A percentile compares a stretch with the other conserved stretches of the same genome.
These are phyloP conservation scores for Myotis yumanensis DNA, from an alignment of 2,113 vertebrate species.

Conservation along the genomic window DNA sequence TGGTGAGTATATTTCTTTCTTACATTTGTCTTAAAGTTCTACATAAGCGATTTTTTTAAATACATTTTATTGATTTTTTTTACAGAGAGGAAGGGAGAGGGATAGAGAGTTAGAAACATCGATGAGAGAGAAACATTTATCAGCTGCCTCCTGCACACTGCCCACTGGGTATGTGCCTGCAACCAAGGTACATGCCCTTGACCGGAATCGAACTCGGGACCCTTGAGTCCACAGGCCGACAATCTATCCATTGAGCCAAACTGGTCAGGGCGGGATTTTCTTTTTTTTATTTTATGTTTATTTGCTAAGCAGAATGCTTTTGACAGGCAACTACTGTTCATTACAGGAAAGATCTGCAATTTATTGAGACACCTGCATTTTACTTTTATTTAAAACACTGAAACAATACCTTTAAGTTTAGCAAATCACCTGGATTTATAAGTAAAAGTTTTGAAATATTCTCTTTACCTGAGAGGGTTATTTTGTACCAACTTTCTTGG, in stretches of 20 bases:
- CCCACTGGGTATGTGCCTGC: too few species aligned
- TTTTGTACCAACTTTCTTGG: background rate
- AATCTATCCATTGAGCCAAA: too few species aligned
- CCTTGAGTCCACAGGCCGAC: too few species aligned
- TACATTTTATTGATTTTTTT: too few species aligned
- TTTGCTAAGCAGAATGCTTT: background rate
- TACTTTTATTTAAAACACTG: background rate
- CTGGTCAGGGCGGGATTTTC: too few species aligned
- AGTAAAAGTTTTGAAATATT: background rate
- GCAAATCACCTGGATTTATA: background rate
- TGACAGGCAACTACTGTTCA: background rate
- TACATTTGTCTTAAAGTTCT: background rate
- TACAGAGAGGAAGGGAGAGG: too few species aligned
- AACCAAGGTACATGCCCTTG: too few species aligned
- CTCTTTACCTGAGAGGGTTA: background rate
- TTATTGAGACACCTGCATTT: slow-evolving; percentile 4
- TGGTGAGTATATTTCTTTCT: background rate
- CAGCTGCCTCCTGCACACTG: too few species aligned
- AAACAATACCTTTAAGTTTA: background rate
- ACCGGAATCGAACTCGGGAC: too few species aligned
- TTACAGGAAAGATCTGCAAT: background rate
- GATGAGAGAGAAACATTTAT: too few species aligned
- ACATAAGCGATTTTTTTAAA: background rate
- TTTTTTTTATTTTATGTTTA: background rate
- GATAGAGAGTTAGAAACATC: too few species aligned